Conservation (phyloP, 2,797 vertebrate genomes). For the Spatula versicolor region DNA sequence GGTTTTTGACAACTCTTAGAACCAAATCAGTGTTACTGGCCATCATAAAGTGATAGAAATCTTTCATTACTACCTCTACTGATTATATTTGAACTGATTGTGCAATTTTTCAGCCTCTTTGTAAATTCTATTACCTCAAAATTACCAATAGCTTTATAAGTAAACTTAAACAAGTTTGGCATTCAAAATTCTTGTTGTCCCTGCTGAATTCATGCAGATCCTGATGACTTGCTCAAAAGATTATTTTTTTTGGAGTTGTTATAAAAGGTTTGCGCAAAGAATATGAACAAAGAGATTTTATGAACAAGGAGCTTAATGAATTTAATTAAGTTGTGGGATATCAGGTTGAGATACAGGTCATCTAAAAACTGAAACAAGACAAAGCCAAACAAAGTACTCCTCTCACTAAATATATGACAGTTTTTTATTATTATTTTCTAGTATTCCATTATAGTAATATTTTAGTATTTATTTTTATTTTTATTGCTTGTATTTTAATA, state of each 20-base stretch:
- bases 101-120: background rate
- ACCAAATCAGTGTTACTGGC: background rate
- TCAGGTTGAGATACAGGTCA: background rate
- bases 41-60: background rate
- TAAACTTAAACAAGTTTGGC: background rate
- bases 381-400: background rate
- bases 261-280: background rate
- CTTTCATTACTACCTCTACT: background rate
- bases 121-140: background rate
- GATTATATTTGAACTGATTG: background rate
- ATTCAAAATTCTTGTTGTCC: background rate
- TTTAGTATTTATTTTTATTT: background rate
- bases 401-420: background rate
- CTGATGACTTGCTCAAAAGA: background rate
- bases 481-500: background rate
- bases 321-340: background rate
- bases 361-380: background rate
- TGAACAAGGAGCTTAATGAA: background rate
- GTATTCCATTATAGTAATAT: background rate
- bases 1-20: background rate
- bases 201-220: background rate
- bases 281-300: background rate
- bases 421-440: background rate
- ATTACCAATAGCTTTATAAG: background rate
- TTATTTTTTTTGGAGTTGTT: background rate